phyloP scores from a whole-genome alignment of 2,113 vertebrate genomes.

The Saguinus imperator region DNA sequence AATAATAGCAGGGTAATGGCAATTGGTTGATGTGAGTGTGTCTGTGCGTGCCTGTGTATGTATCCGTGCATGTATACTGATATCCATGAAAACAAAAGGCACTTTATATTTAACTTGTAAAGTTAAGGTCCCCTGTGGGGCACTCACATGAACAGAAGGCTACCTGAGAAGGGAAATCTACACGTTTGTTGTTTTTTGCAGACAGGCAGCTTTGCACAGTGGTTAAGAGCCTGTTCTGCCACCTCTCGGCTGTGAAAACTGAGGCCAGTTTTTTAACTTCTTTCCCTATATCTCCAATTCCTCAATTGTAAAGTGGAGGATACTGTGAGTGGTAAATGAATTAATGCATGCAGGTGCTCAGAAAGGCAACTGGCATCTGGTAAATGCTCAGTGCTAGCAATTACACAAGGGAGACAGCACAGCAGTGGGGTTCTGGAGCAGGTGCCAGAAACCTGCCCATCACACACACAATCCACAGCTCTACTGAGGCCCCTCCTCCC shows the following conservation, averaged over 20 bases:
- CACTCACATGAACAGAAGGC: neutral
- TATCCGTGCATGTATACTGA: fast-evolving
- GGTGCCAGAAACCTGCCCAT: neutral
- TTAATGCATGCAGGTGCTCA: neutral
- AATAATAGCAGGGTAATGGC: neutral
- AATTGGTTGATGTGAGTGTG: neutral
- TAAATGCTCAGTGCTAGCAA: neutral
- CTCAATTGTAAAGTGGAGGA: neutral
- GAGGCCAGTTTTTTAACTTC: neutral
- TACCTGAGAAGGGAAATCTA: neutral
- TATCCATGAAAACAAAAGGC: neutral
- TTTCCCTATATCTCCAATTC: neutral
- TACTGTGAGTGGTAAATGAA: neutral
- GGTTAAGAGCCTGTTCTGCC: neutral
- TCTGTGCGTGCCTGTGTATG: too few relatives aligned
- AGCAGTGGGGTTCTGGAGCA: neutral
- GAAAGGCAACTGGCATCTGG: neutral
- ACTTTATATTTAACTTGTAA: neutral
- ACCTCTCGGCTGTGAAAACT: neutral
- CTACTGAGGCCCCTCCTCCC: neutral
- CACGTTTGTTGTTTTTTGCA: neutral
- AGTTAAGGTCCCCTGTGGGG: neutral
- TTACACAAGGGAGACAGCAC: fast-evolving
- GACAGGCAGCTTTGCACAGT: neutral
- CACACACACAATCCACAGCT: neutral